Evolutionary conservation across 2,888 invertebrate genomes (phyloP).

Genomic region (Exephanes ischioxanthus): DNA sequence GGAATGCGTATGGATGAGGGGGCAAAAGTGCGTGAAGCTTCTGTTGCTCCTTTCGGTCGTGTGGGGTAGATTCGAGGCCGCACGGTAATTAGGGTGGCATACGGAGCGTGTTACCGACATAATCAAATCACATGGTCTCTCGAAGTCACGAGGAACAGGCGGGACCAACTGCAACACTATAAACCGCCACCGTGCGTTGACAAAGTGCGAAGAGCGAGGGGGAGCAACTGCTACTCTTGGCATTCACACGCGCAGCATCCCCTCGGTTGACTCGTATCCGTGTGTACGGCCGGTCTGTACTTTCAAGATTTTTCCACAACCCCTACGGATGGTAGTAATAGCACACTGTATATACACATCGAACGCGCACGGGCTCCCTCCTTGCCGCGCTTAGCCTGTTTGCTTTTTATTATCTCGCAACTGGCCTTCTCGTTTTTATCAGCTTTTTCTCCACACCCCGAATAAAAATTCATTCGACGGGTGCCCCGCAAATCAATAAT

Average conservation of each 20-base stretch:
- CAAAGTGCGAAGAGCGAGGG: slow-evolving; percentile 64
- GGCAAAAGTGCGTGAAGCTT: slow-evolving; percentile 48
- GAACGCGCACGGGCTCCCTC: slow-evolving; percentile 22
- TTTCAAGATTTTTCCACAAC: slow-evolving; percentile 29
- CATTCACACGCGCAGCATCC: slow-evolving; percentile 51
- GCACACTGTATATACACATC: slow-evolving; percentile 28
- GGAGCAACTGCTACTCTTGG: slow-evolving; percentile 26
- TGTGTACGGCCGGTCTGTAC: slow-evolving; percentile 3
- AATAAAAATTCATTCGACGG: too few relatives aligned
- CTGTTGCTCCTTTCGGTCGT: slow-evolving; percentile 36
- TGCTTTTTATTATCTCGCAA: slow-evolving; percentile 77
- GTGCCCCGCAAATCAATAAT: too few relatives aligned
- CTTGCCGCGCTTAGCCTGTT: slow-evolving; percentile 71
- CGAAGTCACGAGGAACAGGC: slow-evolving; percentile 57
- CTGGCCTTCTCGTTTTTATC: slow-evolving; percentile 45
- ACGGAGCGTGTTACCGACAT: slow-evolving; percentile 77
- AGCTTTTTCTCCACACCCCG: slow-evolving; percentile 39
- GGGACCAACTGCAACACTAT: slow-evolving; percentile 38
- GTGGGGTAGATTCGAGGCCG: slow-evolving; percentile 57
- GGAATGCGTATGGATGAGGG: slow-evolving; percentile 9
- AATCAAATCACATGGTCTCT: slow-evolving; percentile 78
- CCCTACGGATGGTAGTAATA: slow-evolving; percentile 46
- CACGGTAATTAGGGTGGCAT: slow-evolving; percentile 76
- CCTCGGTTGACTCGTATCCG: slow-evolving; percentile 23
- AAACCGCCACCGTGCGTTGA: slow-evolving; percentile 53